phyloP scores from a whole-genome alignment of 2,113 vertebrate genomes.

The Osmerus mordax region DNA sequence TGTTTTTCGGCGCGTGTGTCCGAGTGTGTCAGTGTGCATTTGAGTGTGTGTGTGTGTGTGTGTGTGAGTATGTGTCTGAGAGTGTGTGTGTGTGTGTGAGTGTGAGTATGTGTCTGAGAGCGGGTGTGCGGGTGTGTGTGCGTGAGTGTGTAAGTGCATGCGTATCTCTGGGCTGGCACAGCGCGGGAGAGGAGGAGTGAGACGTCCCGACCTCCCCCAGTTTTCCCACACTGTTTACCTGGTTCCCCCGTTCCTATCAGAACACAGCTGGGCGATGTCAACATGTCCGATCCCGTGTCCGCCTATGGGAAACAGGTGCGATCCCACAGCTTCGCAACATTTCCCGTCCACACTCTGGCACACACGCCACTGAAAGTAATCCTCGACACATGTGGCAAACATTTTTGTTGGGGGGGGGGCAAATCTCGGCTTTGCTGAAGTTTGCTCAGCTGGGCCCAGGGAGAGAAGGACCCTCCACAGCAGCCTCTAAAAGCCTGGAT shows the following conservation, averaged over 20 bases:
- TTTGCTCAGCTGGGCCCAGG: slow-evolving; percentile 43
- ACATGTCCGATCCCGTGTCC: neutral
- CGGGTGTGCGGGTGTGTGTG: too few relatives aligned
- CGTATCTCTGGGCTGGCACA: too few relatives aligned
- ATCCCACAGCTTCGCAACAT: neutral
- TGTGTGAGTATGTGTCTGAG: neutral
- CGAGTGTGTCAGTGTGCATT: neutral
- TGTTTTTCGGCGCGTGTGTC: too few relatives aligned
- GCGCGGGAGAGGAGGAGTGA: too few relatives aligned
- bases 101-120: too few relatives aligned
- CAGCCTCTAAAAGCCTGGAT: slow-evolving; percentile 23
- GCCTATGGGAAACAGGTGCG: slow-evolving; percentile 24
- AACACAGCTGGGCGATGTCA: slow-evolving; percentile 16
- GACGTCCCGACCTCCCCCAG: neutral
- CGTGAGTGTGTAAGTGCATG: neutral
- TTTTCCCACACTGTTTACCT: neutral
- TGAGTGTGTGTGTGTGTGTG: neutral
- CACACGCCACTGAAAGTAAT: slow-evolving; percentile 34
- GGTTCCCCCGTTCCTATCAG: slow-evolving; percentile 22
- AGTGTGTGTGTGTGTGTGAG: neutral
- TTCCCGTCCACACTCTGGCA: slow-evolving; percentile 15
- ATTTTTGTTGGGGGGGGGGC: neutral
- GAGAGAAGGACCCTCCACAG: neutral
- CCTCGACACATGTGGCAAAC: slow-evolving; percentile 22
- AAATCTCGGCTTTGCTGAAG: neutral